phyloP scores from a whole-genome alignment of 35 echinoderm and acorn worm species.

The Apostichopus japonicus region DNA sequence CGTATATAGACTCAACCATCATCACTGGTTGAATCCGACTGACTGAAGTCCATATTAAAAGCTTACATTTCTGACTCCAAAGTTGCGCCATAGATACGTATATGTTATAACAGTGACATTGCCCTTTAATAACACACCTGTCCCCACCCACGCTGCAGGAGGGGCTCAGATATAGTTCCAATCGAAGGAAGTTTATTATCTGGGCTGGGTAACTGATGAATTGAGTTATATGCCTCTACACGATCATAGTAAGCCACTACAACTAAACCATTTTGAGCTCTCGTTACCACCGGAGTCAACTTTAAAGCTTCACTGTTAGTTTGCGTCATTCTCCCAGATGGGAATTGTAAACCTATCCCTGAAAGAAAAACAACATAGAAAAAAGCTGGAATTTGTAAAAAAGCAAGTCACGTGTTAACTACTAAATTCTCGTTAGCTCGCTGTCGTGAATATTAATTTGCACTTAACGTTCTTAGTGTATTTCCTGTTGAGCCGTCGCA shows the following conservation, averaged over 20 bases:
- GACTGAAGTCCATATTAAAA: too few relatives aligned
- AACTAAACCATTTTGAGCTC: neutral
- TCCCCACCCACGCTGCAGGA: too few relatives aligned
- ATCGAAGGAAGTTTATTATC: too few relatives aligned
- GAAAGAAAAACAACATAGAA: neutral
- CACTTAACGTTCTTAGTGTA: conserved; percentile 26
- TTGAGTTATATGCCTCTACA: neutral
- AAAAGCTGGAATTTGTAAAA: neutral
- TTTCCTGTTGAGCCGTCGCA: conserved; percentile 21
- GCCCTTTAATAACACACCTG: too few relatives aligned
- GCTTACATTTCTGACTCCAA: too few relatives aligned
- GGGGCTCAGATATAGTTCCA: too few relatives aligned
- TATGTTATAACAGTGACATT: too few relatives aligned
- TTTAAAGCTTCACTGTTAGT: neutral
- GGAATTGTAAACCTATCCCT: neutral
- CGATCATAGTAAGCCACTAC: neutral
- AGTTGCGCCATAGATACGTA: too few relatives aligned
- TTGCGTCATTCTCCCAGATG: neutral
- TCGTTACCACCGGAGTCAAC: neutral
- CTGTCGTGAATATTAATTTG: conserved; percentile 43
- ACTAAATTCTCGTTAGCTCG: conserved; percentile 39
- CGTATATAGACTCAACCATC: too few relatives aligned
- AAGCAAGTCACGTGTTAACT: neutral
- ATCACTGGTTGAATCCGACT: too few relatives aligned
- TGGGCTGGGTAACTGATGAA: too few relatives aligned